Evolutionary conservation across 2,113 vertebrate genomes (phyloP).

Genomic region (Leucosticte australis): DNA sequence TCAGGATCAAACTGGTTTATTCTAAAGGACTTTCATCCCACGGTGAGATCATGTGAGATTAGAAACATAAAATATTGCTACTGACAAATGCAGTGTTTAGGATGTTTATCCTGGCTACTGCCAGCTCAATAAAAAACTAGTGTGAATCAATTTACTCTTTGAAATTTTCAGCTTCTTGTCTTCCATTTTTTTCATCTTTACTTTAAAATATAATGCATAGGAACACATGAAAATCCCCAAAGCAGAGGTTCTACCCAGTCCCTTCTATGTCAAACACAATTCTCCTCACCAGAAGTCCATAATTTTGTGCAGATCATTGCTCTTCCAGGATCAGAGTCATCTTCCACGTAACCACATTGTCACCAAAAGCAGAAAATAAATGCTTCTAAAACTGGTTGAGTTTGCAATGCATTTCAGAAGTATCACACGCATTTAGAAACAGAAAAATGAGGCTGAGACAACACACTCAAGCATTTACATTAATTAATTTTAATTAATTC

Average conservation of each 20-base stretch:
- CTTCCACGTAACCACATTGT: not conserved
- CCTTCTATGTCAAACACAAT: not conserved
- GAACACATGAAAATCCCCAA: not conserved
- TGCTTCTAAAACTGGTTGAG: fast-evolving
- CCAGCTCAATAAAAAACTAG: not conserved
- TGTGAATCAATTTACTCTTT: not conserved
- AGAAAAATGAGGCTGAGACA: not conserved
- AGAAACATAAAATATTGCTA: not conserved
- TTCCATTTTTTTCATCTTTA: not conserved
- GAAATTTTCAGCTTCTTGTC: not conserved
- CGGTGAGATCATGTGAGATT: not conserved
- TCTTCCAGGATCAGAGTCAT: not conserved
- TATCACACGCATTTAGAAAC: not conserved
- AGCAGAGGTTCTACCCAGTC: not conserved
- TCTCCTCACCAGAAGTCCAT: not conserved
- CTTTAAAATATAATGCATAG: not conserved
- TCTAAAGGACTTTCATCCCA: not conserved
- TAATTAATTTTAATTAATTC: constrained; percentile 8
- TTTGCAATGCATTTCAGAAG: not conserved
- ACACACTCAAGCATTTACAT: not conserved
- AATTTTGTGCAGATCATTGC: not conserved
- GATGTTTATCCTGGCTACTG: not conserved
- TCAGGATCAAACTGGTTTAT: not conserved
- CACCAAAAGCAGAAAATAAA: not conserved
- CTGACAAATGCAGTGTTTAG: not conserved